These are phyloP conservation scores for Nezara viridula DNA, from an alignment of 2,888 invertebrate species.

Conservation along the genomic window DNA sequence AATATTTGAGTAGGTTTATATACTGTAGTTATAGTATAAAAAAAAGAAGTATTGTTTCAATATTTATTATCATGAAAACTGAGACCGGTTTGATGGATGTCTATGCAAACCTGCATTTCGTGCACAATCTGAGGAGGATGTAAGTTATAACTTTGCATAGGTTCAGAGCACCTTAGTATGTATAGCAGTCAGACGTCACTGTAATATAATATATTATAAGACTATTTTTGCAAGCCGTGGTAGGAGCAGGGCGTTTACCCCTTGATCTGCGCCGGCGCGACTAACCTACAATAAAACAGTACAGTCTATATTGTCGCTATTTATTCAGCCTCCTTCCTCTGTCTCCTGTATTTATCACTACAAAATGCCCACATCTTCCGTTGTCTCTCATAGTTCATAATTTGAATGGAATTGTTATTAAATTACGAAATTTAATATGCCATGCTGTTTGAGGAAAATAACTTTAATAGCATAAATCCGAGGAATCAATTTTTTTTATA, in stretches of 20 bases:
- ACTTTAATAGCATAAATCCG: no score
- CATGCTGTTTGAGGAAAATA: no score
- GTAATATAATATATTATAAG: neutral
- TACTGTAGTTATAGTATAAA: neutral
- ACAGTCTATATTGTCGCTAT: conserved; percentile 34
- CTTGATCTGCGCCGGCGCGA: neutral
- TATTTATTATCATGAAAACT: neutral
- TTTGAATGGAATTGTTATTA: neutral
- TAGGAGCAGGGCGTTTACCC: conserved; percentile 44
- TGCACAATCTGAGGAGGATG: neutral
- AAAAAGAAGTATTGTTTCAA: neutral
- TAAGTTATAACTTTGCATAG: neutral
- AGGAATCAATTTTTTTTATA: no score
- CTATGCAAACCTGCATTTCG: neutral
- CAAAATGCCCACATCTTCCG: neutral
- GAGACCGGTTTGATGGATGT: neutral
- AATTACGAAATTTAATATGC: no score
- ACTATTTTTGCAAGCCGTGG: conserved; percentile 7
- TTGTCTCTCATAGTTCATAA: neutral
- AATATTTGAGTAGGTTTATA: neutral
- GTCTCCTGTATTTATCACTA: neutral
- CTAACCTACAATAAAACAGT: conserved; percentile 31
- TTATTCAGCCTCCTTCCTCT: conserved; percentile 4
- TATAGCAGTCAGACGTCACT: neutral
- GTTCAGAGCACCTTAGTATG: neutral